Evolutionary conservation across 2,888 invertebrate species (phyloP).

Genomic region (Amphipoea lucens): DNA sequence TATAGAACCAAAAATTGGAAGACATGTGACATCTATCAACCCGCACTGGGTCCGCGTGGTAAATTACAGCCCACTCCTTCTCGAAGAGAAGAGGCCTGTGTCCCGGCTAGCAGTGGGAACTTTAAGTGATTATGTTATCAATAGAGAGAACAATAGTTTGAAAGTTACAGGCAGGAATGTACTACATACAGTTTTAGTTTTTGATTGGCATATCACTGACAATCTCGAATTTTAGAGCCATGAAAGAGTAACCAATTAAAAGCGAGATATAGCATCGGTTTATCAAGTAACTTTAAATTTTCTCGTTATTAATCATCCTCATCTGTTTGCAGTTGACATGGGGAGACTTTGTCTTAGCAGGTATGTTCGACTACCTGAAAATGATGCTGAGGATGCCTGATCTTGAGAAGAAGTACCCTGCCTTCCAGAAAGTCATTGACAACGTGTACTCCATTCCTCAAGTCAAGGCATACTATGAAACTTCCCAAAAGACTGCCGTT

Average conservation of each 20-base stretch:
- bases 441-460: slow-evolving; percentile 75
- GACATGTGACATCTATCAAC: no score
- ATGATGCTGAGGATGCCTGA: slow-evolving; percentile 69
- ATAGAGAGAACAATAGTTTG: neutral
- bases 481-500: neutral
- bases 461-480: slow-evolving; percentile 70
- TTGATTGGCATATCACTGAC: no score
- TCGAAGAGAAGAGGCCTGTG: no score
- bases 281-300: neutral
- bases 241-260: neutral
- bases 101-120: no score
- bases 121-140: no score
- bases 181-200: neutral
- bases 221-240: neutral
- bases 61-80: no score
- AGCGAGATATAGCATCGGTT: neutral
- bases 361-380: slow-evolving; percentile 70
- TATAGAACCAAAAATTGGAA: no score
- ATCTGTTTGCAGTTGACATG: slow-evolving; percentile 69
- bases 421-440: slow-evolving; percentile 76
- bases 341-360: slow-evolving; percentile 73
- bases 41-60: no score
- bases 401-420: slow-evolving; percentile 77
- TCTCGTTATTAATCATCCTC: neutral
- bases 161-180: neutral